Conservation (phyloP, 2,113 vertebrate genomes). For the Hyla sarda region DNA sequence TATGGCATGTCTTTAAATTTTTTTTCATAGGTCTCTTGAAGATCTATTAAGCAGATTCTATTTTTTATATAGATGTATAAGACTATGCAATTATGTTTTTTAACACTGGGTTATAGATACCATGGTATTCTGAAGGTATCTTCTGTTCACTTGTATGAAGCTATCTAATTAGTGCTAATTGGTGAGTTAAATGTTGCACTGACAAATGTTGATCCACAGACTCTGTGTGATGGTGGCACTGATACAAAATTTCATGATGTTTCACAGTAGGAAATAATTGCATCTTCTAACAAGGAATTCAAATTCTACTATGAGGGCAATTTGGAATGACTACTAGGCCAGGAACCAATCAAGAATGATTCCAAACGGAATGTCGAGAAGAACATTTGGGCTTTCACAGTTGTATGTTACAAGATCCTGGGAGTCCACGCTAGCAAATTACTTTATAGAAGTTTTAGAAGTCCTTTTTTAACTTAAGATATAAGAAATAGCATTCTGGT, state of each 20-base stretch:
- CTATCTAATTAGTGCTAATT: conserved; percentile 9
- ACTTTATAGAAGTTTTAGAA: neutral
- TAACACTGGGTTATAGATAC: neutral
- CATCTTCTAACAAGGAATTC: neutral
- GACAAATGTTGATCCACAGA: conserved; percentile 18
- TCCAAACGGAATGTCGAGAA: neutral
- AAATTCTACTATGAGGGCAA: neutral
- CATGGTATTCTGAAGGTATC: neutral
- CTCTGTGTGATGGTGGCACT: conserved; percentile 8
- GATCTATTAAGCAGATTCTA: too few species aligned
- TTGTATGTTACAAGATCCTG: neutral
- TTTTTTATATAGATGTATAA: neutral
- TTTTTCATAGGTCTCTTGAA: too few species aligned
- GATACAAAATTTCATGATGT: neutral
- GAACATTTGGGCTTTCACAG: neutral
- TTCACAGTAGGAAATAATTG: conserved; percentile 20
- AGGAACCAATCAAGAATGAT: neutral
- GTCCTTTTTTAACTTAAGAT: neutral
- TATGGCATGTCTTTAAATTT: too few species aligned
- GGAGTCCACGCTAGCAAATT: neutral
- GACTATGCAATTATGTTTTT: neutral
- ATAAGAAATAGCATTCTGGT: neutral
- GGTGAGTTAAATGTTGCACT: neutral
- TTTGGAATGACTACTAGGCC: neutral
- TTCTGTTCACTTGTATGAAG: neutral